Percentiles rank a stretch among this genome's conserved stretches.
Evolutionary conservation across 2,113 vertebrate genomes (phyloP).

Genomic region (Cercocebus atys): DNA sequence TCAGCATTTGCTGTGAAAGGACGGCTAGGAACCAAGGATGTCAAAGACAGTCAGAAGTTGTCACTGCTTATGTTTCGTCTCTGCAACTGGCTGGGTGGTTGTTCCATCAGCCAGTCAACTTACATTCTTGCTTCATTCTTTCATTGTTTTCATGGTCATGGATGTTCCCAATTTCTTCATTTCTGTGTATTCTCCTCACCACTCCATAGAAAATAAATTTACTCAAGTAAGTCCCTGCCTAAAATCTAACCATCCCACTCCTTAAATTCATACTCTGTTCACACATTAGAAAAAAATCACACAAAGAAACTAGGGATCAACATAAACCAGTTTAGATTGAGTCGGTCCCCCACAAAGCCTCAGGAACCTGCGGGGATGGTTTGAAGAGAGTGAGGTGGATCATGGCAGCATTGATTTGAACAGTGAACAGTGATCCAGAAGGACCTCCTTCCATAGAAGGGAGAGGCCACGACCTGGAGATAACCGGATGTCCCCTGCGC

Average conservation of each 20-base stretch:
- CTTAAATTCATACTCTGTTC: neutral
- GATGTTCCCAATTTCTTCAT: neutral
- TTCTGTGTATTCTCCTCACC: neutral
- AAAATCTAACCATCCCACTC: neutral
- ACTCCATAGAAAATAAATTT: neutral
- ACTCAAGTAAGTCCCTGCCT: neutral
- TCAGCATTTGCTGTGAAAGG: neutral
- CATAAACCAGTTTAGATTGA: neutral
- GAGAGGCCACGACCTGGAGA: neutral
- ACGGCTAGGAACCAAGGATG: neutral
- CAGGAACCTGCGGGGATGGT: neutral
- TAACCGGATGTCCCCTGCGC: neutral
- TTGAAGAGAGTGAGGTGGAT: neutral
- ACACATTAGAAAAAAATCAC: neutral
- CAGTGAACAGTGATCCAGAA: too few relatives aligned
- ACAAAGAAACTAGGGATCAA: neutral
- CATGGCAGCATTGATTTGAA: neutral
- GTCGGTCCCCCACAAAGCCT: neutral
- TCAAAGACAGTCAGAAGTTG: neutral
- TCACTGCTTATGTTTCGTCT: neutral
- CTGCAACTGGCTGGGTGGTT: neutral
- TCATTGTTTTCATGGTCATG: neutral
- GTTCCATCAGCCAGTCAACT: rapidly evolving
- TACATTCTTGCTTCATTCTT: neutral
- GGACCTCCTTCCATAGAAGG: neutral